phyloP scores from a whole-genome alignment of 2,797 vertebrate species.

The Hemitrygon akajei region DNA sequence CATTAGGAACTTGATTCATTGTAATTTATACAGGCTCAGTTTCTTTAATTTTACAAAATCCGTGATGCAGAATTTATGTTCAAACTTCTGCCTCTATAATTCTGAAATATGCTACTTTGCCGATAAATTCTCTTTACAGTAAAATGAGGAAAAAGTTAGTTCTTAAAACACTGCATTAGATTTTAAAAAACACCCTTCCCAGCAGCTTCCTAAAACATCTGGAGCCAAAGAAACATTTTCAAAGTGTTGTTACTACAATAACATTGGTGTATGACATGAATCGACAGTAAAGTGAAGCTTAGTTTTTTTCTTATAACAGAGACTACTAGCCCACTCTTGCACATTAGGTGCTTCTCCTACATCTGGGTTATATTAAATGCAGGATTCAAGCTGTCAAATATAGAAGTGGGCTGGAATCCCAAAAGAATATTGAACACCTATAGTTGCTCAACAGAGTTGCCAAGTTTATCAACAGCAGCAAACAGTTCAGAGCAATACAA shows the following conservation, averaged over 20 bases:
- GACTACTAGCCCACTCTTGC: neutral
- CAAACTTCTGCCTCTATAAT: neutral
- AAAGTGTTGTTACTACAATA: neutral
- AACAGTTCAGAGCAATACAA: neutral
- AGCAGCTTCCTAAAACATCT: neutral
- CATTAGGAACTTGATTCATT: neutral
- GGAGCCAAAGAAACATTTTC: neutral
- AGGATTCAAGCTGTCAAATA: constrained; percentile 16
- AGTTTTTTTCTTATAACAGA: neutral
- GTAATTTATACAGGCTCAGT: neutral
- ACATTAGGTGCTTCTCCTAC: neutral
- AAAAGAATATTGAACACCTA: too few relatives aligned
- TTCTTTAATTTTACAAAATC: neutral
- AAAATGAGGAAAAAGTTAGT: neutral
- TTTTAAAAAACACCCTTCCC: neutral
- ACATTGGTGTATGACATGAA: neutral
- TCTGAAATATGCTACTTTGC: neutral
- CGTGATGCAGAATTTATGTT: neutral
- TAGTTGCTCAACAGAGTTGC: neutral
- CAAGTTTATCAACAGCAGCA: neutral
- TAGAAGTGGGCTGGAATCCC: constrained; percentile 1
- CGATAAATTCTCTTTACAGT: neutral
- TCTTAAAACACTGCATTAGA: neutral
- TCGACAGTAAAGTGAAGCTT: too few relatives aligned
- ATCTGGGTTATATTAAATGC: constrained; percentile 18